A percentile compares a stretch with the other conserved stretches of the same genome.
Evolutionary conservation across 2,888 invertebrate genomes (phyloP).

Genomic region (Zelleria hepariella): DNA sequence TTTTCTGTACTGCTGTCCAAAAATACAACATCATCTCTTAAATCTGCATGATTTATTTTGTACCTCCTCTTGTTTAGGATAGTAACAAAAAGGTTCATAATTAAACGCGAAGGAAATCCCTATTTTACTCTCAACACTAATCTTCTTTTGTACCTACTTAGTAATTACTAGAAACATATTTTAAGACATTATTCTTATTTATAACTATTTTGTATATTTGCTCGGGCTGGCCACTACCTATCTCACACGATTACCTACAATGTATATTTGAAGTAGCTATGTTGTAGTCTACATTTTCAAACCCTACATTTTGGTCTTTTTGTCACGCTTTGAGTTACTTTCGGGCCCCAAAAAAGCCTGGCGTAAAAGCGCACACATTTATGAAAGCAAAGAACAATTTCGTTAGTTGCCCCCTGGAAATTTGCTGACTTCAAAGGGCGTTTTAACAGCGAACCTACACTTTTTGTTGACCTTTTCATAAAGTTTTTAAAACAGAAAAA

Average conservation of each 20-base stretch:
- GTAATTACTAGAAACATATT: no score
- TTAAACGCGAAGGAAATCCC: no score
- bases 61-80: no score
- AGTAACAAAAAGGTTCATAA: not conserved
- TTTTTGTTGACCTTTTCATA: constrained; percentile 52
- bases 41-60: not conserved
- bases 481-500: not conserved
- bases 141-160: no score
- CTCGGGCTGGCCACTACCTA: no score
- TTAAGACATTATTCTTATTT: no score
- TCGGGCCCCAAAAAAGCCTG: constrained; percentile 36
- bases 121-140: no score
- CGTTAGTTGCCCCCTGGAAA: constrained; percentile 61
- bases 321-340: constrained; percentile 50
- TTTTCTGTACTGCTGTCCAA: constrained; percentile 1
- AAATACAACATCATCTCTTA: not conserved
- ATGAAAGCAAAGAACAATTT: constrained; percentile 65
- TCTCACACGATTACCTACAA: not conserved
- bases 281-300: constrained; percentile 30
- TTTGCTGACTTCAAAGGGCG: constrained; percentile 62
- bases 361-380: constrained; percentile 51
- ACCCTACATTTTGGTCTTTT: constrained; percentile 35
- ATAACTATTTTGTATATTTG: no score
- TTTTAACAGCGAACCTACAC: constrained; percentile 51
- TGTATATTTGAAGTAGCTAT: constrained; percentile 18